Conservation (phyloP, 1,140 invertebrate species). For the Leptestheria dahalacensis region DNA sequence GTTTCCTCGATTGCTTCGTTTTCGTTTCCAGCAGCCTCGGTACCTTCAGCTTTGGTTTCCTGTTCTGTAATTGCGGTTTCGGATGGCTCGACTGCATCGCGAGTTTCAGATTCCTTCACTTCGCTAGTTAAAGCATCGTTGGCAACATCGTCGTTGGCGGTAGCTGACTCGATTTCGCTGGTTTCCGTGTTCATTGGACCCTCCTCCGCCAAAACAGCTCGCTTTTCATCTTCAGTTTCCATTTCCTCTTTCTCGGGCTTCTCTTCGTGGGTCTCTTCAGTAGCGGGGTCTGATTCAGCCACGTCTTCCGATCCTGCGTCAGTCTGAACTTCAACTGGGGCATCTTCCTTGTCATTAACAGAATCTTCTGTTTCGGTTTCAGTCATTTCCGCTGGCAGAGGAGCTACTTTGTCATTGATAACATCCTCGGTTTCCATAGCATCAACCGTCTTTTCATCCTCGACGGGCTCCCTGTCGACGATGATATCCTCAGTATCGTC, state of each 20-base stretch:
- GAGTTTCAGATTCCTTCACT: no score
- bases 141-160: no score
- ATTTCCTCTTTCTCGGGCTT: no score
- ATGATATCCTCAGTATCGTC: not conserved
- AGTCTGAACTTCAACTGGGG: not conserved
- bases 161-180: no score
- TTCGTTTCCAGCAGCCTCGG: not conserved
- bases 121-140: no score
- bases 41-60: not conserved
- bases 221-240: no score
- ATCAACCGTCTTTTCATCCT: not conserved
- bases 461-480: not conserved
- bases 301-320: not conserved
- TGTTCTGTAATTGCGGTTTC: not conserved
- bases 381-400: not conserved
- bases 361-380: not conserved
- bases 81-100: not conserved
- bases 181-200: not conserved
- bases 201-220: not conserved
- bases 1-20: conserved; percentile 1
- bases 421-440: not conserved
- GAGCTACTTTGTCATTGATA: not conserved
- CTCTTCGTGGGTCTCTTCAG: no score
- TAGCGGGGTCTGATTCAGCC: not conserved
- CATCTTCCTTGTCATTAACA: not conserved